Conservation (phyloP, 2,888 invertebrate genomes). For the Cephus pygmeus region DNA sequence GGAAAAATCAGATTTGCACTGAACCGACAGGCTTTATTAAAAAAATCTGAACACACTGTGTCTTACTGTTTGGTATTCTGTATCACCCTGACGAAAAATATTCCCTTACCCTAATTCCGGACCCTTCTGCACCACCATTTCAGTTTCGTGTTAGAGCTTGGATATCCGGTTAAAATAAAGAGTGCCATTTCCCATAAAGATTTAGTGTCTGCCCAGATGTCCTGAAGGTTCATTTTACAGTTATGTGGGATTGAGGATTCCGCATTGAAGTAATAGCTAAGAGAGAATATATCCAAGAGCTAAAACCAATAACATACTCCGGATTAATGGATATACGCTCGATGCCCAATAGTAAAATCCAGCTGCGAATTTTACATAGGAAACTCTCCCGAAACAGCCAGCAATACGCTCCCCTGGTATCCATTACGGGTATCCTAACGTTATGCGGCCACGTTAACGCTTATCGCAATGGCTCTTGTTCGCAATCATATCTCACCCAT, state of each 20-base stretch:
- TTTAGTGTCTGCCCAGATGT: neutral
- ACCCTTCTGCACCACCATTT: neutral
- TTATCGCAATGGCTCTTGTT: neutral
- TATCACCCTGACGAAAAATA: neutral
- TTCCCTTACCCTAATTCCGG: neutral
- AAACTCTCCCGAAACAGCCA: neutral
- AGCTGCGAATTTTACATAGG: neutral
- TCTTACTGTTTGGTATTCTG: neutral
- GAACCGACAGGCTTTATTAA: neutral
- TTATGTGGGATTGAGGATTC: neutral
- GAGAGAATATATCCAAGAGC: neutral
- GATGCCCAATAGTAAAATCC: neutral
- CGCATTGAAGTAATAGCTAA: neutral
- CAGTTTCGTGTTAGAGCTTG: neutral
- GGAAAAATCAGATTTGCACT: neutral
- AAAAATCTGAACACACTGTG: neutral
- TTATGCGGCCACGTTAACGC: neutral
- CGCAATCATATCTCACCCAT: constrained; percentile 36
- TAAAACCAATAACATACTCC: neutral
- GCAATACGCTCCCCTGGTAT: neutral
- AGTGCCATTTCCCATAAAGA: neutral
- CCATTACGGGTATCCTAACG: neutral
- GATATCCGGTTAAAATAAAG: neutral
- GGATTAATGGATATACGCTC: neutral
- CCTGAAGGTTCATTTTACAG: neutral